phyloP scores from a whole-genome alignment of 2,888 invertebrate species.

The Dynastes grantii region DNA sequence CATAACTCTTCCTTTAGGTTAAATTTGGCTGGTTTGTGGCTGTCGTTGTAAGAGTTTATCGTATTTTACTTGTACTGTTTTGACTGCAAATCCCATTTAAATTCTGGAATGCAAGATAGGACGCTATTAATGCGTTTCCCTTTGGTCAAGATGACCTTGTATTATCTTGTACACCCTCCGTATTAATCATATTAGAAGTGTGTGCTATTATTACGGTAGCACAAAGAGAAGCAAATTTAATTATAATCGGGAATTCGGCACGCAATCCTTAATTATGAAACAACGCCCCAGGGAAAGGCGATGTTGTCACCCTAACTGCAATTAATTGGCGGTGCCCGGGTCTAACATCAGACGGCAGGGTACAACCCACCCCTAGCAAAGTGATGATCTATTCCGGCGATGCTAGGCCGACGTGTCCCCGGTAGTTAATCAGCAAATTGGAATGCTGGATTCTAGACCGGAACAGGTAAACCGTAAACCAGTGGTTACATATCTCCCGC shows the following conservation, averaged over 20 bases:
- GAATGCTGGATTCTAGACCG: constrained; percentile 55
- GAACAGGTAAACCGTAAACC: constrained; percentile 31
- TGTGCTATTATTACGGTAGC: constrained; percentile 4
- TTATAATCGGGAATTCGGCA: constrained; percentile 37
- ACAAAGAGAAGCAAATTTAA: constrained; percentile 44
- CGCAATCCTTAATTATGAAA: constrained; percentile 36
- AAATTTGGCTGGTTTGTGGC: too few species aligned
- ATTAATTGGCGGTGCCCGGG: constrained; percentile 29
- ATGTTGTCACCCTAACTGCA: constrained; percentile 43
- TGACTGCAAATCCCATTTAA: too few species aligned
- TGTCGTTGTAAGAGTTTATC: too few species aligned
- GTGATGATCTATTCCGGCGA: constrained; percentile 63
- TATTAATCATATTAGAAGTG: constrained; percentile 24
- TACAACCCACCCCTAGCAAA: constrained; percentile 51
- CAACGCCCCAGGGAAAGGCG: constrained; percentile 26
- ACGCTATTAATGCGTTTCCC: too few species aligned
- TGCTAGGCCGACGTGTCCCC: constrained; percentile 62
- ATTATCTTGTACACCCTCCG: neutral
- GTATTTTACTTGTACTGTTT: too few species aligned
- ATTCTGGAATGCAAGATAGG: too few species aligned
- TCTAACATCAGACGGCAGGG: constrained; percentile 12
- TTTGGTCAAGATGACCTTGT: too few species aligned
- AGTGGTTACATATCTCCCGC: constrained; percentile 36
- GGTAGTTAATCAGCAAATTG: constrained; percentile 64
- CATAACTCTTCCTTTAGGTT: too few species aligned